Percentiles rank a stretch among this genome's conserved stretches.
Evolutionary conservation across 2,888 invertebrate genomes (phyloP).

Genomic region (Sepioteuthis lessoniana): DNA sequence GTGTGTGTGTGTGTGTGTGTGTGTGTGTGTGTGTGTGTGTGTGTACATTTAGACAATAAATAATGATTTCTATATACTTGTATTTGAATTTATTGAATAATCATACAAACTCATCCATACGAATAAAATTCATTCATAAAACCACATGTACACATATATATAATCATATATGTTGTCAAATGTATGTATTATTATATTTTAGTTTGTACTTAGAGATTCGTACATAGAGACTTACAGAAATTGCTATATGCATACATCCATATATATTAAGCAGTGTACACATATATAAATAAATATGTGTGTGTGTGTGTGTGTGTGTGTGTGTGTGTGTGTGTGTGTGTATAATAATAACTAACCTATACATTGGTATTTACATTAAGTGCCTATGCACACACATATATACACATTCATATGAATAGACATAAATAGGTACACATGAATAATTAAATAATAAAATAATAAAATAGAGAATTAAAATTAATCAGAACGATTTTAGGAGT

Average conservation of each 20-base stretch:
- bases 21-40: constrained; percentile 25
- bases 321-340: too few species aligned
- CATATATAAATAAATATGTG: background rate
- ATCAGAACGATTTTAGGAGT: constrained; percentile 21
- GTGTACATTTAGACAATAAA: too few species aligned
- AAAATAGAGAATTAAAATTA: background rate
- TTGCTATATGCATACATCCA: background rate
- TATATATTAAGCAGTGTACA: background rate
- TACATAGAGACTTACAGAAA: too few species aligned
- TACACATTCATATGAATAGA: background rate
- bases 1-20: background rate
- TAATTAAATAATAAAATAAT: background rate
- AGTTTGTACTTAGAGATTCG: too few species aligned
- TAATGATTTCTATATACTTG: too few species aligned
- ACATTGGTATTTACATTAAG: background rate
- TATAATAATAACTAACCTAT: background rate
- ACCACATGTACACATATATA: background rate
- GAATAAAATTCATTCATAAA: too few species aligned
- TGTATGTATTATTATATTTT: too few species aligned
- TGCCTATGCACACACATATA: background rate
- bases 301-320: too few species aligned
- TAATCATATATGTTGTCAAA: background rate
- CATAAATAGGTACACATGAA: background rate
- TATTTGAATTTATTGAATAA: too few species aligned
- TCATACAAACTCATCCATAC: too few species aligned